These are phyloP conservation scores for Proteles cristata DNA, from an alignment of 2,113 vertebrate species.

Conservation along the genomic window DNA sequence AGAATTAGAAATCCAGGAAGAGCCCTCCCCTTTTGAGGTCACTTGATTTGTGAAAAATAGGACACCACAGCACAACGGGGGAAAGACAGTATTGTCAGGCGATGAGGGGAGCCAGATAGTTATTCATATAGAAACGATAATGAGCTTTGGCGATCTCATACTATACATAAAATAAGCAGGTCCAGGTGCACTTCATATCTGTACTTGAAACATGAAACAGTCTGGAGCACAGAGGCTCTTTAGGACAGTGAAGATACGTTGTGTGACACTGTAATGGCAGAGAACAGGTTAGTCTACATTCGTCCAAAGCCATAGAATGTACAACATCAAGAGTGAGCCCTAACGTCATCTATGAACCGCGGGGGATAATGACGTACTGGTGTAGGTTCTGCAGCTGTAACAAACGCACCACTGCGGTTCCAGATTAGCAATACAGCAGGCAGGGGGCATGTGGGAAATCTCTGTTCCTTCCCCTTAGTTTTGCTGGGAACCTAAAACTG, in stretches of 20 bases:
- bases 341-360: accelerated
- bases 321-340: accelerated
- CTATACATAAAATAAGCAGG: neutral
- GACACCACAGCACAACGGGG: accelerated
- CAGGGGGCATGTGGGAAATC: neutral
- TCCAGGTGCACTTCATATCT: neutral
- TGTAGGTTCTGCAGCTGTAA: too few species aligned
- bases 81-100: neutral
- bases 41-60: neutral
- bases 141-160: neutral
- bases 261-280: accelerated
- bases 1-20: neutral
- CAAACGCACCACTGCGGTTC: neutral
- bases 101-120: neutral
- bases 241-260: neutral
- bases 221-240: neutral
- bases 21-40: neutral
- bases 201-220: neutral
- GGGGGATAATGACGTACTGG: neutral
- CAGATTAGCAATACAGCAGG: too few species aligned
- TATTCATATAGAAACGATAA: neutral
- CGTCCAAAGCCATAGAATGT: neutral
- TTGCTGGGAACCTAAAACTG: neutral
- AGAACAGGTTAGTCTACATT: neutral
- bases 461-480: neutral